Base-by-base conservation (phyloP, 1,140 invertebrate genomes). In the Hirudo medicinalis region DNA sequence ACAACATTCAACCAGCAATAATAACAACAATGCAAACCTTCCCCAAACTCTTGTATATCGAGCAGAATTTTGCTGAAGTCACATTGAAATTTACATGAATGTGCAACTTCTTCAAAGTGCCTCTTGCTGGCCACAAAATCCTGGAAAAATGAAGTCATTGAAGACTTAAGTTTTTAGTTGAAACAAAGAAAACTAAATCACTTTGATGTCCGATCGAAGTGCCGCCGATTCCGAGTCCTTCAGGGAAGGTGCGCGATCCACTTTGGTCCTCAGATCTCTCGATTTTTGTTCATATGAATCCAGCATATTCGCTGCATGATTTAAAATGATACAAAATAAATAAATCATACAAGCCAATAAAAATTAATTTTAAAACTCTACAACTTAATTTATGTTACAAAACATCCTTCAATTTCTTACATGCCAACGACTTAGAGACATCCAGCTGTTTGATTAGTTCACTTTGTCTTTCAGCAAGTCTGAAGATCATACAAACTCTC, bases 181-280 rank as follows among this genome's bases (percentile, higher is more conserved):
- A 63, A 15, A 32, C 5, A 63, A 63, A 63, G 57, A 3, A 25
- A 19, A 63, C 9, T 0, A 63, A 22, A 5, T 11, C 0, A 80
- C 80, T 76, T 81, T 81, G 25, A 81, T 78, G 53, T 81, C 79
- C 27, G 77, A 73, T 57, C 80, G 71, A 22, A 81, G 76, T 29
- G 79, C 77, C n/a, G 75, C 71, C 25, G 80, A 63, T 63, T 80
- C 76, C 17, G 74, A 22, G 27, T 80, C 79, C 66, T 67, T 78
- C 73, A 81, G 72, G 36, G 71, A 71, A 27, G 78, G 79, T 15
- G 78, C 75, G 32, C 78, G 72, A 54, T 79, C 79, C 69, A 77
- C 76, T 67, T 75, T 76, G 9, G 74, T 67, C 72, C 77, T 79
- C 22, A 81, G 71, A 15, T 79, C 77, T 19, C 67, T 73, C 25